These are phyloP conservation scores for Myrmecophaga tridactyla DNA, from an alignment of 2,113 vertebrate species.

Conservation along the genomic window DNA sequence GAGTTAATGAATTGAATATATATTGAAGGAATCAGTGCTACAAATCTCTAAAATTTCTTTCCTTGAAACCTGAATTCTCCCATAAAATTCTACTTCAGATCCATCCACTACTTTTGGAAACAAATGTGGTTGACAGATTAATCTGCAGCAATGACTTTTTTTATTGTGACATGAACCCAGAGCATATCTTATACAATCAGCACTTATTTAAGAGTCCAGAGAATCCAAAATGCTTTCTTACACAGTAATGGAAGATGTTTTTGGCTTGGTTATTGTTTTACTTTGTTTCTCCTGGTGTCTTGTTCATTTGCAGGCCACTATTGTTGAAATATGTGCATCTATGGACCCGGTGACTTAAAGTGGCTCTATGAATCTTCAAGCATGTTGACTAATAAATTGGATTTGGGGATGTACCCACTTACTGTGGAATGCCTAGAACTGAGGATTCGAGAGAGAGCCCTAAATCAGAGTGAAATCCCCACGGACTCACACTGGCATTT, in stretches of 20 bases:
- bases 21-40: background rate
- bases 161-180: background rate
- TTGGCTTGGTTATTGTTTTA: background rate
- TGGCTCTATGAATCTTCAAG: constrained; percentile 72
- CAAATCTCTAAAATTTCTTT: background rate
- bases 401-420: constrained; percentile 75
- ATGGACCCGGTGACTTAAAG: constrained; percentile 77
- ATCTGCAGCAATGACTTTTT: background rate
- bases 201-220: background rate
- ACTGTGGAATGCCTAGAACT: constrained; percentile 80
- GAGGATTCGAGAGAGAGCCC: constrained; percentile 68
- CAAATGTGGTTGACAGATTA: background rate
- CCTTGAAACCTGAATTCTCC: background rate
- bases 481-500: constrained; percentile 72
- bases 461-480: constrained; percentile 72
- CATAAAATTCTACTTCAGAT: background rate
- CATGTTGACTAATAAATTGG: constrained; percentile 81
- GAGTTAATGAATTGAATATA: background rate
- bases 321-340: constrained; percentile 74
- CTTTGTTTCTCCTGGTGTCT: background rate
- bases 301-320: constrained; percentile 73
- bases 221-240: background rate
- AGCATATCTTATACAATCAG: background rate
- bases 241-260: background rate
- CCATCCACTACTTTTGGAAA: background rate